Percentiles rank a stretch among this genome's conserved stretches.
Conservation (phyloP, 2,797 vertebrate species). For the Enteromius afrohamiltoni region DNA sequence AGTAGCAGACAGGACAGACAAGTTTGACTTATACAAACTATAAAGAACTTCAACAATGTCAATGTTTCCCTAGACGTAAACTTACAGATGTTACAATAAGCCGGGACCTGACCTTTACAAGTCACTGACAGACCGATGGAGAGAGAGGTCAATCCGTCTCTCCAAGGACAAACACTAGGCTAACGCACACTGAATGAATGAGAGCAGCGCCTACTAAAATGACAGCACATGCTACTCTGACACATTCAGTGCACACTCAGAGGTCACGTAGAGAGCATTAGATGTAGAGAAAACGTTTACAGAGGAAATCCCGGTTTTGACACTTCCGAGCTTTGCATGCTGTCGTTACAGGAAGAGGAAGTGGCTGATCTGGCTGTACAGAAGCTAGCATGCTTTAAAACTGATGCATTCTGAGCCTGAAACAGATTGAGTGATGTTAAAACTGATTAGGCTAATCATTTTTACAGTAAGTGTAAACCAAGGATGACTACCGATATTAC, state of each 20-base stretch:
- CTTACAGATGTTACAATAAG: neutral
- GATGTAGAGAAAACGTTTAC: neutral
- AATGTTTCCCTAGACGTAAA: neutral
- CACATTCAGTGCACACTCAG: neutral
- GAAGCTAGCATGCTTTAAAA: neutral
- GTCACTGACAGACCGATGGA: slow-evolving; percentile 8
- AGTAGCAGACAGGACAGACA: neutral
- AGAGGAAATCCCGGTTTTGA: neutral
- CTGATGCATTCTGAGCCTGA: neutral
- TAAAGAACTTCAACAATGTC: neutral
- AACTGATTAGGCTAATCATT: neutral
- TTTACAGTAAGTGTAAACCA: neutral
- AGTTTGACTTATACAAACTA: neutral
- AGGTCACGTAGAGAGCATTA: neutral
- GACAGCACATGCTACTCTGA: neutral
- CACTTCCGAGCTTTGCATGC: neutral
- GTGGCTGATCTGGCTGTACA: neutral
- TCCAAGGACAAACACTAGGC: slow-evolving; percentile 21
- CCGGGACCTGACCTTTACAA: neutral
- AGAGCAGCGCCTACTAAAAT: neutral
- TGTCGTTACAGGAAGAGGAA: slow-evolving; percentile 13
- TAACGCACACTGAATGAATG: neutral
- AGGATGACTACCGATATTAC: neutral
- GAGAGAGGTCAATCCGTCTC: slow-evolving; percentile 23
- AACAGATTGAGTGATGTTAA: neutral